phyloP scores from a whole-genome alignment of 2,113 vertebrate genomes.

The Grammomys dolichurus region DNA sequence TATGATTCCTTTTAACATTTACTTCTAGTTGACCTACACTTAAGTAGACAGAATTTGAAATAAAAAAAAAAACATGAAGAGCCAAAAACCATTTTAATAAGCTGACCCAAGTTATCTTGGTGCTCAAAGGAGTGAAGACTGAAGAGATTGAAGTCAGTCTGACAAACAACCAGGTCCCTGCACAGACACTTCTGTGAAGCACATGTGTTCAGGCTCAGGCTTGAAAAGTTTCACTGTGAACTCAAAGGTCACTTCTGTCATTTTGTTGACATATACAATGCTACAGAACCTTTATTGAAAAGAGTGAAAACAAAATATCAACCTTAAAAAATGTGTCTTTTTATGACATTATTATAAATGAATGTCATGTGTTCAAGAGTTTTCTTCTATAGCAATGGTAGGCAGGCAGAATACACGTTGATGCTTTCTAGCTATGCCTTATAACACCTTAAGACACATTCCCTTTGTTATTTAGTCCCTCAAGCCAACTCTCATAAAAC shows the following conservation, averaged over 20 bases:
- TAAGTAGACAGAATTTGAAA: neutral
- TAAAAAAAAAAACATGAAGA: neutral
- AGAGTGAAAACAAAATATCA: neutral
- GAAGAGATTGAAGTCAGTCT: neutral
- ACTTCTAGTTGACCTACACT: neutral
- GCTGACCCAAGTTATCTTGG: neutral
- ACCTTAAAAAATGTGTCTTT: neutral
- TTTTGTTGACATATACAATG: neutral
- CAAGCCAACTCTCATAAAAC: neutral
- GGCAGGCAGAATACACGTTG: neutral
- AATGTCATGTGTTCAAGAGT: neutral
- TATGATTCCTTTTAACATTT: neutral
- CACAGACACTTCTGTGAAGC: neutral
- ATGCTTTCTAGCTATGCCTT: neutral
- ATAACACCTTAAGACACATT: neutral
- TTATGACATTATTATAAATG: neutral
- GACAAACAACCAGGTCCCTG: neutral
- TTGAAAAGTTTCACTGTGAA: neutral
- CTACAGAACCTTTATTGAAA: neutral
- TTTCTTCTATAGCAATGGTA: neutral
- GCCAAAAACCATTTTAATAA: neutral
- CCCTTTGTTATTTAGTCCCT: too few relatives aligned
- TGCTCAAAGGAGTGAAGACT: neutral
- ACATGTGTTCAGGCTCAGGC: neutral
- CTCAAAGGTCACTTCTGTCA: neutral